These are phyloP conservation scores for Nothocercus julius DNA, from an alignment of 2,113 vertebrate species.

Conservation along the genomic window DNA sequence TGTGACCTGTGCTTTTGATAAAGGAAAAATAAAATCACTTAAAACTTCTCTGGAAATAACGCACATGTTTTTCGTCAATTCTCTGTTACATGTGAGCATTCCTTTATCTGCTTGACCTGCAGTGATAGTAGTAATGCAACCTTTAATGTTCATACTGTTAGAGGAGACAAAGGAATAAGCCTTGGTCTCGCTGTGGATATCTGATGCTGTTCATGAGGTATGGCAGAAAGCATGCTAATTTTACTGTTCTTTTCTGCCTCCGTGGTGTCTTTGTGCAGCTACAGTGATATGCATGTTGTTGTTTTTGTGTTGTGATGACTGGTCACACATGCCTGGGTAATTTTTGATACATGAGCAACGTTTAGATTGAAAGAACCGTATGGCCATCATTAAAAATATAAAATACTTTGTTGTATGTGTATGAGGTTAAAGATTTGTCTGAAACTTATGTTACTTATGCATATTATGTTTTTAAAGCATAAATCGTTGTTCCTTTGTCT, in stretches of 20 bases:
- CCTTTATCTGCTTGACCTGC: neutral
- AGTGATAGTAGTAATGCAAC: neutral
- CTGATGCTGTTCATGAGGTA: neutral
- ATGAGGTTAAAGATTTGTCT: neutral
- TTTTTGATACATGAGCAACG: neutral
- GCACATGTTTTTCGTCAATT: neutral
- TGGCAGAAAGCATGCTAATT: neutral
- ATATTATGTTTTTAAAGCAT: neutral
- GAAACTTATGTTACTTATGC: rapidly evolving
- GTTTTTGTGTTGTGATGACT: neutral
- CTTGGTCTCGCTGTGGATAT: neutral
- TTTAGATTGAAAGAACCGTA: neutral
- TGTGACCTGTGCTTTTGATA: neutral
- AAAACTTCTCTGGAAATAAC: neutral
- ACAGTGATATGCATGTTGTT: neutral
- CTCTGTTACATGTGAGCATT: neutral
- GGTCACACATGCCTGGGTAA: neutral
- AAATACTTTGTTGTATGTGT: neutral
- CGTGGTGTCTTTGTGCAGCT: neutral
- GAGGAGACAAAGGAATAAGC: neutral
- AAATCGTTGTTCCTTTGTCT: neutral
- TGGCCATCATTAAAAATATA: neutral
- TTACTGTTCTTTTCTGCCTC: neutral
- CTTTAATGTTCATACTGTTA: neutral
- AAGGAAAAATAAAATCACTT: neutral